Conservation (phyloP, 53 echinoderm and acorn worm species). For the Luidia sarsii region DNA sequence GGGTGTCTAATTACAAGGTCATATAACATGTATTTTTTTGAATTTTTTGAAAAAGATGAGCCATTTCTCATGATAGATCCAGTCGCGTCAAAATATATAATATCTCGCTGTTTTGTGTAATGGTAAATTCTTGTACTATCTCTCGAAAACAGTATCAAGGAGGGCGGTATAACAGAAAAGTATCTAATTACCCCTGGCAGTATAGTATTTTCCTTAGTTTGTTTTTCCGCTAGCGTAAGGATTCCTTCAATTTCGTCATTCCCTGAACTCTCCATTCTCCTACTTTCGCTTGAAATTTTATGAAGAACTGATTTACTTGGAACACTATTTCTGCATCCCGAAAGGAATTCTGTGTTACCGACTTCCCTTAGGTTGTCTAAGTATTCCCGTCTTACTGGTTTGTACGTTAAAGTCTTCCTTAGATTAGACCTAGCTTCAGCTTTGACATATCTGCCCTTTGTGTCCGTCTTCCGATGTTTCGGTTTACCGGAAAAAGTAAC, state of each 20-base stretch:
- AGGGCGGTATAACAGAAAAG: not conserved
- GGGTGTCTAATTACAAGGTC: conserved; percentile 20
- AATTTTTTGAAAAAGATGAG: not conserved
- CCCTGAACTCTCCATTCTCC: not conserved
- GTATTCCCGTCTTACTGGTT: too few relatives aligned
- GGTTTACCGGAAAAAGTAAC: too few relatives aligned
- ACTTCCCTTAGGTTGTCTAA: too few relatives aligned
- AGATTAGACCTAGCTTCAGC: too few relatives aligned
- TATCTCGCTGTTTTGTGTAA: not conserved
- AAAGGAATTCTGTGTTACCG: too few relatives aligned
- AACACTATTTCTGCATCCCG: not conserved
- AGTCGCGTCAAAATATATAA: conserved; percentile 34
- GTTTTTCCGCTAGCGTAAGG: not conserved
- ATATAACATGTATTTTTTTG: conserved; percentile 16
- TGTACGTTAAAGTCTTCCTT: too few relatives aligned
- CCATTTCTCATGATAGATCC: conserved; percentile 33
- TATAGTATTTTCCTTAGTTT: not conserved
- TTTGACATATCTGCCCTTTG: too few relatives aligned
- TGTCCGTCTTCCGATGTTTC: too few relatives aligned
- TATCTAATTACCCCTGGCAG: not conserved
- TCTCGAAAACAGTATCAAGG: not conserved
- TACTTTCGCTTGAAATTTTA: not conserved
- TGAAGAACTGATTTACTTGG: not conserved
- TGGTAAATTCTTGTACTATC: not conserved
- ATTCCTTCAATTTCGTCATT: not conserved